Evolutionary conservation across 2,113 vertebrate species (phyloP).

Genomic region (Strigops habroptila): DNA sequence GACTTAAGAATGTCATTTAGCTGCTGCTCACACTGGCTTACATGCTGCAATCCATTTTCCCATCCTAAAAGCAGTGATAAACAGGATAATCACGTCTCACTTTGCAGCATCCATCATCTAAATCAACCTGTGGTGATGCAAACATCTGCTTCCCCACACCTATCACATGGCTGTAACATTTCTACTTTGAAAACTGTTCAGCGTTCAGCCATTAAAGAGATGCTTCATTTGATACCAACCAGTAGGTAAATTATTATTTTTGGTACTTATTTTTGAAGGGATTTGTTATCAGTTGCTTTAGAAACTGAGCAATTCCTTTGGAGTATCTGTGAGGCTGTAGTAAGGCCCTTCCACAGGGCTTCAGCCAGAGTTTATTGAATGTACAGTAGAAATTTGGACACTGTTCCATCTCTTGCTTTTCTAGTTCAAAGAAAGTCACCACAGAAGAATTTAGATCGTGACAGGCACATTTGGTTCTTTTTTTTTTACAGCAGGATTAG

Average conservation of each 20-base stretch:
- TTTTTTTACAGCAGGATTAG: background rate
- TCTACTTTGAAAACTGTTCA: background rate
- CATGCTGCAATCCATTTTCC: constrained; percentile 72
- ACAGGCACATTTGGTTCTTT: background rate
- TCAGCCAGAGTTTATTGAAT: background rate
- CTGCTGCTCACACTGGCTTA: constrained; percentile 63
- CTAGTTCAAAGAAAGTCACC: background rate
- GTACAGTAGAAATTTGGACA: background rate
- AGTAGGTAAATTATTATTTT: background rate
- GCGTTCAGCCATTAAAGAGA: background rate
- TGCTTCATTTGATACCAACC: background rate
- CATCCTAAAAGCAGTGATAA: constrained; percentile 50
- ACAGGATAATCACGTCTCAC: background rate
- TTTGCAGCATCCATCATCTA: background rate
- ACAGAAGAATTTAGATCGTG: background rate
- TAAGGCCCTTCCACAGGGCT: too few species aligned
- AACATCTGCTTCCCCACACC: background rate
- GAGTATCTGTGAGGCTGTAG: too few species aligned
- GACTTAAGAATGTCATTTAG: constrained; percentile 62
- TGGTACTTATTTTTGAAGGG: background rate
- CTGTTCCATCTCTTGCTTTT: background rate
- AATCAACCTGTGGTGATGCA: background rate
- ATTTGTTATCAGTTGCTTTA: background rate
- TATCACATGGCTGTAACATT: background rate
- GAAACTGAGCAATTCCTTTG: background rate